Evolutionary conservation across 2,888 invertebrate genomes (phyloP).

Genomic region (Tuberolachnus salignus): DNA sequence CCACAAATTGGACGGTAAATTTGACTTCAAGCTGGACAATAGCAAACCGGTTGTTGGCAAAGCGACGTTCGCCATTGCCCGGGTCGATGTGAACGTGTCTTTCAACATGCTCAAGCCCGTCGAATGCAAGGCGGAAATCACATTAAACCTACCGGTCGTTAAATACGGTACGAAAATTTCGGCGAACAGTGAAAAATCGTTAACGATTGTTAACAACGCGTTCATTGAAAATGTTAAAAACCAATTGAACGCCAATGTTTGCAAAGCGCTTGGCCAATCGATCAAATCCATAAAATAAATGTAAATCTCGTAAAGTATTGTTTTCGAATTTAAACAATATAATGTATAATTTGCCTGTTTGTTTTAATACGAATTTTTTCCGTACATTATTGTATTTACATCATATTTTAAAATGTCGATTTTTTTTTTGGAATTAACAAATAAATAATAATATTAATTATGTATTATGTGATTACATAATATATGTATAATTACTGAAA

Average conservation of each 20-base stretch:
- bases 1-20: slow-evolving; percentile 19
- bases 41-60: slow-evolving; percentile 9
- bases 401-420: too few relatives aligned
- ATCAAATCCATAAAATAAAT: slow-evolving; percentile 11
- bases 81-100: slow-evolving; percentile 12
- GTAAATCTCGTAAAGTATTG: background rate
- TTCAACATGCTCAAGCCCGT: slow-evolving; percentile 37
- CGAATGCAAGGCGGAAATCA: slow-evolving; percentile 28
- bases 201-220: slow-evolving; percentile 4
- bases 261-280: background rate
- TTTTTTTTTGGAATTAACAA: too few relatives aligned
- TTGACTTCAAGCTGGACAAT: slow-evolving; percentile 32
- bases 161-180: slow-evolving; percentile 24
- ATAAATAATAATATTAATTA: too few relatives aligned
- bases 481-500: too few relatives aligned
- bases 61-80: background rate
- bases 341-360: too few relatives aligned
- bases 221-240: slow-evolving; percentile 31
- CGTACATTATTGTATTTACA: too few relatives aligned
- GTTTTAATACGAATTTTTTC: too few relatives aligned
- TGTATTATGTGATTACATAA: too few relatives aligned
- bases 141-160: background rate
- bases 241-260: slow-evolving; percentile 1
- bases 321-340: too few relatives aligned
- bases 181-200: slow-evolving; percentile 3